These are phyloP conservation scores for Parasteatoda tepidariorum DNA, from an alignment of 1,140 invertebrate species.

Conservation along the genomic window DNA sequence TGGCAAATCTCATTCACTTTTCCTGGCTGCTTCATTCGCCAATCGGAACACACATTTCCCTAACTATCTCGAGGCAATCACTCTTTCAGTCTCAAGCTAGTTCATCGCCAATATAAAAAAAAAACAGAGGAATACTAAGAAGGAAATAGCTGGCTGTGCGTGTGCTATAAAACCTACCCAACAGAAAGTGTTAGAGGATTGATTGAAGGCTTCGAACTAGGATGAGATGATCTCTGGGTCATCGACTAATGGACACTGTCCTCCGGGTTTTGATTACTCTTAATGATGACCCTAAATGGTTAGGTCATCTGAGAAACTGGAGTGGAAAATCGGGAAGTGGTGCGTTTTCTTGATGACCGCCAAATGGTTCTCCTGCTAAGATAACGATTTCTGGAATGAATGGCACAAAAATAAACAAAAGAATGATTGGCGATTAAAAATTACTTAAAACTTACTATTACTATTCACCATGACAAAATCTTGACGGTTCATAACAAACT, in stretches of 20 bases:
- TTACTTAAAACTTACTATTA: too few relatives aligned
- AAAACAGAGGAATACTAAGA: too few relatives aligned
- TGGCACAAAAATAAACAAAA: too few relatives aligned
- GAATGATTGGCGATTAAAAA: too few relatives aligned
- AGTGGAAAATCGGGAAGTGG: too few relatives aligned
- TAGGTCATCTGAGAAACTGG: neutral
- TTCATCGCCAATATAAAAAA: too few relatives aligned
- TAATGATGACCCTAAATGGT: constrained; percentile 3
- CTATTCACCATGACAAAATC: too few relatives aligned
- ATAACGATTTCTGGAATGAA: too few relatives aligned
- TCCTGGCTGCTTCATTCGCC: neutral
- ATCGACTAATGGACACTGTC: constrained; percentile 25
- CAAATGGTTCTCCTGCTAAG: too few relatives aligned
- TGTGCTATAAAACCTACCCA: neutral
- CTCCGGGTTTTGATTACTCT: constrained; percentile 30
- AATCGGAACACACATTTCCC: constrained; percentile 2
- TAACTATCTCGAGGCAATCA: neutral
- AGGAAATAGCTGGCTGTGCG: neutral
- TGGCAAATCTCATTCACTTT: neutral
- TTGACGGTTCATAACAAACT: too few relatives aligned
- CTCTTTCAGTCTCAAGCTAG: too few relatives aligned
- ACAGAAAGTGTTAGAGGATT: neutral
- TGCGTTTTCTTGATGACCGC: too few relatives aligned
- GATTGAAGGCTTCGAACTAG: neutral
- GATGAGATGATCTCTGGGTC: neutral